Evolutionary conservation across 1,140 invertebrate species (phyloP).

Genomic region (Drosophila quadrilineata): DNA sequence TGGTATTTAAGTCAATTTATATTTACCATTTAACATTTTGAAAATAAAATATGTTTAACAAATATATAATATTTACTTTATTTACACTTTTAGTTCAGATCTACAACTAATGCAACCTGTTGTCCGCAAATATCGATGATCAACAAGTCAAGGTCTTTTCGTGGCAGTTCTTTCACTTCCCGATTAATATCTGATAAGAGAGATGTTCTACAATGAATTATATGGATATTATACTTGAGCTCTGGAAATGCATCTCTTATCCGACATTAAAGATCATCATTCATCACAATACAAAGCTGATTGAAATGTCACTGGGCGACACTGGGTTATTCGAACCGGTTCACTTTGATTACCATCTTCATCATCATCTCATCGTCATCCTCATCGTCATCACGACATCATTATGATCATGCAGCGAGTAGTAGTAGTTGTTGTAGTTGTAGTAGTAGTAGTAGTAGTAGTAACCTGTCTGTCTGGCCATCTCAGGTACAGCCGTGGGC

Average conservation of each 20-base stretch:
- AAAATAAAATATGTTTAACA: too few relatives aligned
- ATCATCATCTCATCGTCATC: background rate
- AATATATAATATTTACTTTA: too few relatives aligned
- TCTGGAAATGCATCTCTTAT: background rate
- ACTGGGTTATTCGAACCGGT: too few relatives aligned
- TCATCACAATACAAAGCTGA: conserved; percentile 18
- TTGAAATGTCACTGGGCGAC: conserved; percentile 26
- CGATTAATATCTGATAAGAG: background rate
- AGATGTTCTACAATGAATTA: background rate
- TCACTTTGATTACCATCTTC: background rate
- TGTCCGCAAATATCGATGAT: too few relatives aligned
- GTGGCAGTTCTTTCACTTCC: background rate
- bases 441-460: too few relatives aligned
- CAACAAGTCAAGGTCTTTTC: too few relatives aligned
- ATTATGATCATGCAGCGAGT: background rate
- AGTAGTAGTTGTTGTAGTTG: too few relatives aligned
- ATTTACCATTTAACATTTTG: too few relatives aligned
- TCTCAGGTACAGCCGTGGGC: conserved; percentile 4
- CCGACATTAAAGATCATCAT: background rate
- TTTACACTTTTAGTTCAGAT: too few relatives aligned
- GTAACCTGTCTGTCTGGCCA: conserved; percentile 14
- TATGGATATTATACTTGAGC: background rate
- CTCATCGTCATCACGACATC: background rate
- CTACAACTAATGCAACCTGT: too few relatives aligned
- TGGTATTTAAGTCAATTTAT: too few relatives aligned